phyloP scores from a whole-genome alignment of 1,140 invertebrate species.

The Ceratitis capitata region DNA sequence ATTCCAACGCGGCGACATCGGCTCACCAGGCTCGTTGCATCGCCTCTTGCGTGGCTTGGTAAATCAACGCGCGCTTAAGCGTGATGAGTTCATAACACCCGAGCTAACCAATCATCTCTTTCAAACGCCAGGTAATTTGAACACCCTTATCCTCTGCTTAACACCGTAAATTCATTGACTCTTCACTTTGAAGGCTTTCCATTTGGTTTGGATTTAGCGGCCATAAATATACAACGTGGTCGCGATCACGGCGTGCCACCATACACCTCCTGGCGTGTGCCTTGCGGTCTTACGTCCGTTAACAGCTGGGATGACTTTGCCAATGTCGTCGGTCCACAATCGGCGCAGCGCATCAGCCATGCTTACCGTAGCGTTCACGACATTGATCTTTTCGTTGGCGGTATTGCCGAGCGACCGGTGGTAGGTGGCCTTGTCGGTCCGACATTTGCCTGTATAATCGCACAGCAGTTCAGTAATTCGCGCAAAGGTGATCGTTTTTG shows the following conservation, averaged over 20 bases:
- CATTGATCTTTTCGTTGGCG: constrained; percentile 91
- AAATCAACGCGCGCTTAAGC: constrained; percentile 79
- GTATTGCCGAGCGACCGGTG: constrained; percentile 83
- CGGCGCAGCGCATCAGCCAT: constrained; percentile 71
- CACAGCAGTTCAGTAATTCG: constrained; percentile 88
- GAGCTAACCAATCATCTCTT: constrained; percentile 90
- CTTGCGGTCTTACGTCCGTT: constrained; percentile 80
- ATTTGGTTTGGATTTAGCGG: constrained; percentile 89
- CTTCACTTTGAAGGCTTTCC: constrained; percentile 64
- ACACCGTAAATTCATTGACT: background rate
- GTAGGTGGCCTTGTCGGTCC: constrained; percentile 89
- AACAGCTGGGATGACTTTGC: constrained; percentile 80
- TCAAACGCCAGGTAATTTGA: constrained; percentile 69
- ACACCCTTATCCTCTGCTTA: too few relatives aligned
- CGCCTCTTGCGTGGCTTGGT: constrained; percentile 79
- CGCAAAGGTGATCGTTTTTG: constrained; percentile 93
- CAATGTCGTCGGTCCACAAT: constrained; percentile 74
- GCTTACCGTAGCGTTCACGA: constrained; percentile 82
- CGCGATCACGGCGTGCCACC: constrained; percentile 89
- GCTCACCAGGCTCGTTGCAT: constrained; percentile 81
- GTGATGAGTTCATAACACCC: constrained; percentile 83
- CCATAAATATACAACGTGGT: constrained; percentile 88
- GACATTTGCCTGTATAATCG: constrained; percentile 95
- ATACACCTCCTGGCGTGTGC: constrained; percentile 83
- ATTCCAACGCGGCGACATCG: constrained; percentile 69